These are phyloP conservation scores for Acrobasis repandana DNA, from an alignment of 2,888 invertebrate species.

Conservation along the genomic window DNA sequence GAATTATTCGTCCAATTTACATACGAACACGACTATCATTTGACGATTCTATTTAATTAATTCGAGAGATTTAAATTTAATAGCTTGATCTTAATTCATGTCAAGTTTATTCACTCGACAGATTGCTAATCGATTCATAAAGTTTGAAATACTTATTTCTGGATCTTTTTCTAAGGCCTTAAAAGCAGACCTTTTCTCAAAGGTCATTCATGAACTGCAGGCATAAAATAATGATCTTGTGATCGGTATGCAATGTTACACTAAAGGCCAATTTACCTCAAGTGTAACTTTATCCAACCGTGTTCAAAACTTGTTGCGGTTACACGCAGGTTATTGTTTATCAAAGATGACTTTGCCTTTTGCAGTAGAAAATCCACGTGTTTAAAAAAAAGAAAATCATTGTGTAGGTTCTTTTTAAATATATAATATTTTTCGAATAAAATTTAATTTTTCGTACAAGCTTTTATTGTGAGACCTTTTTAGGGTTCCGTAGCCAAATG, in stretches of 20 bases:
- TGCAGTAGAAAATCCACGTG: background rate
- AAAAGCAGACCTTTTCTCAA: no score
- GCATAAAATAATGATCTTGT: no score
- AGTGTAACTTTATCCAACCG: conserved; percentile 10
- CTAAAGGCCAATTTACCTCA: conserved; percentile 13
- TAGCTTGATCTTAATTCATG: background rate
- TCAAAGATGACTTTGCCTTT: background rate
- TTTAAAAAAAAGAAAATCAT: no score
- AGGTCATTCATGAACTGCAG: no score
- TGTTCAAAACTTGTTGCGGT: background rate
- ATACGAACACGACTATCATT: background rate
- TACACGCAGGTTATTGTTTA: background rate
- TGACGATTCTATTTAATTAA: background rate
- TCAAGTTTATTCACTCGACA: background rate
- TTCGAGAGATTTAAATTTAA: background rate
- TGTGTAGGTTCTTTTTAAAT: no score
- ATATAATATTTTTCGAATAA: background rate
- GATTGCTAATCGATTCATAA: background rate
- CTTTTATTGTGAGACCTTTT: no score
- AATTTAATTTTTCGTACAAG: no score
- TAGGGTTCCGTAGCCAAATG: no score
- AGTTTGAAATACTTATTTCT: no score
- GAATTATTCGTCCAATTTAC: background rate
- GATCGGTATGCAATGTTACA: background rate
- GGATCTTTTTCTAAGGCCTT: no score